Conservation (phyloP, 1,140 invertebrate species). For the Anadara kagoshimensis region DNA sequence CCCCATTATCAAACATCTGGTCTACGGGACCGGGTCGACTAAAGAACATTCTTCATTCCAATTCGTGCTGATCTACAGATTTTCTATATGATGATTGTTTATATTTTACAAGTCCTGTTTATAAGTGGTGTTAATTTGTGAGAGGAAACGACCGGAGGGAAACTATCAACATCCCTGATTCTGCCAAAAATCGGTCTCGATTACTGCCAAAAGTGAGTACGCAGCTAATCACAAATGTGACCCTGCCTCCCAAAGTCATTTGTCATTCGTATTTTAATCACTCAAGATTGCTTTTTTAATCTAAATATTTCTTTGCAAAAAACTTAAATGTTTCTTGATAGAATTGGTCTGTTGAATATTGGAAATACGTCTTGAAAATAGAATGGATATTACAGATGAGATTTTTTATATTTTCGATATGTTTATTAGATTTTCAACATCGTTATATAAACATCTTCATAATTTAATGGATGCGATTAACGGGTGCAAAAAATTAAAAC, state of each 20-base stretch:
- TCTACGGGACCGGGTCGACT: constrained; percentile 13
- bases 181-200: constrained; percentile 32
- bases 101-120: constrained; percentile 52
- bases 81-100: constrained; percentile 47
- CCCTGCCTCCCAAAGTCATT: constrained; percentile 30
- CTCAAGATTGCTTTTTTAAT: constrained; percentile 21
- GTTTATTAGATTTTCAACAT: constrained; percentile 17
- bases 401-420: background rate
- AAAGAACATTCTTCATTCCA: constrained; percentile 37
- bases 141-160: constrained; percentile 41
- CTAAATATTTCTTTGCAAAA: constrained; percentile 13
- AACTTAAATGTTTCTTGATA: constrained; percentile 9
- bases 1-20: constrained; percentile 36
- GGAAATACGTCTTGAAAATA: constrained; percentile 7
- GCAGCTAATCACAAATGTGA: constrained; percentile 22
- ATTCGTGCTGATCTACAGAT: constrained; percentile 31
- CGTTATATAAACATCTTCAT: background rate
- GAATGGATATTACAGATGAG: constrained; percentile 15
- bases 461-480: no score
- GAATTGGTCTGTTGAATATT: constrained; percentile 20
- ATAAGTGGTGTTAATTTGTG: constrained; percentile 60
- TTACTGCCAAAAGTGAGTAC: constrained; percentile 21
- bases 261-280: constrained; percentile 35
- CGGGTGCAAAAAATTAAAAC: no score
- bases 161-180: constrained; percentile 28